Percentiles rank a stretch among this genome's conserved stretches.
These are phyloP conservation scores for Callocephalon fimbriatum DNA, from an alignment of 2,113 vertebrate species.

Conservation along the genomic window DNA sequence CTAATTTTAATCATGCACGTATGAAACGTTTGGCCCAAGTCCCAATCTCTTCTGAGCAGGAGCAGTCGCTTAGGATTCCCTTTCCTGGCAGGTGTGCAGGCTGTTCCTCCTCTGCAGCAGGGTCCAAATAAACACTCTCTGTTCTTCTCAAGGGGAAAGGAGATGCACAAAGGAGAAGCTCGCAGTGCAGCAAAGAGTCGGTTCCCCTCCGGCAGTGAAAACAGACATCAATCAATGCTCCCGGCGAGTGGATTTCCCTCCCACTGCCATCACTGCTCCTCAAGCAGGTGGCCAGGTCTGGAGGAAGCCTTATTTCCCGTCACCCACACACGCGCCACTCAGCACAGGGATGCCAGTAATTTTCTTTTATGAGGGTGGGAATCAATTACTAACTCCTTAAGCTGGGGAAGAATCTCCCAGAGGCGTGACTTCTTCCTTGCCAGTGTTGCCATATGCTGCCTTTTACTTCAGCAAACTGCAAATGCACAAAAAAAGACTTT, in stretches of 20 bases:
- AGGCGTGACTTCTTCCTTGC: constrained; percentile 8
- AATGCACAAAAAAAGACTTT: background rate
- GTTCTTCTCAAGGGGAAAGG: background rate
- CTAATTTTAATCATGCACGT: constrained; percentile 59
- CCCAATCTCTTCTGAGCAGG: constrained; percentile 5
- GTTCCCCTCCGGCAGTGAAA: background rate
- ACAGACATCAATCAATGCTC: background rate
- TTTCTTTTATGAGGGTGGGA: background rate
- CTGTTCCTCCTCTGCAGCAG: background rate
- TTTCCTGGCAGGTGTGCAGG: constrained; percentile 61
- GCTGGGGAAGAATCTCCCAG: background rate
- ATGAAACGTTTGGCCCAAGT: constrained; percentile 35
- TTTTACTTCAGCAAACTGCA: background rate
- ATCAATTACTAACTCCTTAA: background rate
- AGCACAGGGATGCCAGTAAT: background rate
- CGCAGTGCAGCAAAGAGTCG: background rate
- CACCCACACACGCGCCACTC: background rate
- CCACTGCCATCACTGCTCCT: background rate
- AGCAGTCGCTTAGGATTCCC: constrained; percentile 65
- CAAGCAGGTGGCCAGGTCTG: constrained; percentile 40
- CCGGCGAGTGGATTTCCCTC: background rate
- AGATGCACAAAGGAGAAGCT: background rate
- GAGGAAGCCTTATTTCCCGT: constrained; percentile 13
- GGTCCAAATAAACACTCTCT: background rate
- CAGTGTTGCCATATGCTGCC: background rate